Base-by-base conservation (phyloP, 2,888 invertebrate species). In the Lycophotia porphyrea region DNA sequence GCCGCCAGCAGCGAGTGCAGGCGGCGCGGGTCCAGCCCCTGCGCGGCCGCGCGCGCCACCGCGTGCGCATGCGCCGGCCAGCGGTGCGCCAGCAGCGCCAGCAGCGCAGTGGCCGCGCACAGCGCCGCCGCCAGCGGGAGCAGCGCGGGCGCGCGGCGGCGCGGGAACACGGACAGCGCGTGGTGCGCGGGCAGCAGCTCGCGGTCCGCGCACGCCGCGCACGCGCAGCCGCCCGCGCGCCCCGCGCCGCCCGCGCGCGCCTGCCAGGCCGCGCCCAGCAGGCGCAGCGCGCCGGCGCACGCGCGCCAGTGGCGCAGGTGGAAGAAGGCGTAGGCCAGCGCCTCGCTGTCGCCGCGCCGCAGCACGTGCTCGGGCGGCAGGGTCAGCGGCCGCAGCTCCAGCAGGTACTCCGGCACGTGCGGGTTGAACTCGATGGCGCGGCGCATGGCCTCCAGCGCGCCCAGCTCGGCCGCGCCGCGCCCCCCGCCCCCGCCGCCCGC, bases 361-460 rank as follows among this genome's bases (percentile, higher is more conserved):
- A 99, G 96, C 90, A 99, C 98, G 95, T 99, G 99, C 96, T 99
- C 99, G 1, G 99, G 99, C 72, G 99, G 99, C 91, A 99, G 97
- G 86, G 99, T 99, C 69, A 99, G 97, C 71, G 99, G 98, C 91
- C 99, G 99, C 97, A 98, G 98, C 97, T 99, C 99, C 91, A 99
- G 95, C 88, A 99, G 97, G 97, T 99, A 99, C 97, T 99, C 99
- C 74, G 99, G 99, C 91, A 99, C 99, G 96, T 99, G 99, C 77
- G 99, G 99, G 97, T 99, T 99, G 95, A 99, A 99, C 94, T 99
- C 99, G 66, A 99, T 99, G 18, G 99, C 99, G 91, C 99, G 97
- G 92, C 99, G 99, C 81, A 94, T 87, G 55, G 92, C 92, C 95
- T 99, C 99, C 0, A 99, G 98, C 2, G 99, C 99, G 87, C 98